These are phyloP conservation scores for Drosophila prosaltans DNA, from an alignment of 1,140 invertebrate species.

Conservation along the genomic window DNA sequence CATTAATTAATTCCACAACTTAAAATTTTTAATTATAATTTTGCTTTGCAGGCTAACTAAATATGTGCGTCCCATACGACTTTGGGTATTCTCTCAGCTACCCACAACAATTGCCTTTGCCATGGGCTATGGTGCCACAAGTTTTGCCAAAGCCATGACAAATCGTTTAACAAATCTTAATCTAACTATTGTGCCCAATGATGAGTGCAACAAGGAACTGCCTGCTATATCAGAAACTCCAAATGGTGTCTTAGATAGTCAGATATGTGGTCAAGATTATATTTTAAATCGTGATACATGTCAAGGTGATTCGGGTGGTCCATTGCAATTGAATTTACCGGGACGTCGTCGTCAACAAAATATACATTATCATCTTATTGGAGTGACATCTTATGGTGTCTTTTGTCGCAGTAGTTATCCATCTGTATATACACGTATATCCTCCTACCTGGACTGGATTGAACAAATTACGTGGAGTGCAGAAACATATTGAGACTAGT, in stretches of 20 bases:
- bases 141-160: constrained; percentile 63
- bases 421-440: constrained; percentile 84
- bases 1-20: neutral
- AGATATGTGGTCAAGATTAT: constrained; percentile 74
- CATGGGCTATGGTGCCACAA: constrained; percentile 77
- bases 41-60: constrained; percentile 50
- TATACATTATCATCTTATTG: constrained; percentile 77
- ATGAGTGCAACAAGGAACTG: constrained; percentile 64
- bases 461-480: constrained; percentile 80
- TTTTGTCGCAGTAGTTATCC: constrained; percentile 82
- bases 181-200: constrained; percentile 68
- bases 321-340: constrained; percentile 68
- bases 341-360: constrained; percentile 67
- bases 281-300: constrained; percentile 72
- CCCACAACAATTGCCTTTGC: constrained; percentile 71
- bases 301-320: constrained; percentile 74
- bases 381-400: constrained; percentile 80
- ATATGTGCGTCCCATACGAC: constrained; percentile 69
- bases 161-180: constrained; percentile 74
- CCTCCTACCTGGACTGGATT: constrained; percentile 84
- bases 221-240: constrained; percentile 57
- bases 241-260: constrained; percentile 62
- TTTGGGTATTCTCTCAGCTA: constrained; percentile 59
- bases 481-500: neutral
- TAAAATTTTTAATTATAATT: neutral